A percentile compares a stretch with the other conserved stretches of the same genome.
Evolutionary conservation across 35 echinoderm and acorn worm genomes (phyloP).

Genomic region (Diadema setosum): DNA sequence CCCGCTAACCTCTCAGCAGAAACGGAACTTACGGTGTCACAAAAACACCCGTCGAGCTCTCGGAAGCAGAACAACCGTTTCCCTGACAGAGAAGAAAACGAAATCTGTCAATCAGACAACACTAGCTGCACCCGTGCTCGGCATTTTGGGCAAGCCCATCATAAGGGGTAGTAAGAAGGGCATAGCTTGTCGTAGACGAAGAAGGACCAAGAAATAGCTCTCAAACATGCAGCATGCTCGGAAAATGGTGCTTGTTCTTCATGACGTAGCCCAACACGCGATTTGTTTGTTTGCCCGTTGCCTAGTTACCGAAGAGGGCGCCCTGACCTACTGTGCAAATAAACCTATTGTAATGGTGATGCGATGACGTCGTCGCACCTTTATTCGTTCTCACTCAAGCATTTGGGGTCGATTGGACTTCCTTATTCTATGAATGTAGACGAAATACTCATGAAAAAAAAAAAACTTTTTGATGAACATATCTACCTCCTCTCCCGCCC

Average conservation of each 20-base stretch:
- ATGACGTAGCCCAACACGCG: not conserved
- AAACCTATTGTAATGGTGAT: constrained; percentile 29
- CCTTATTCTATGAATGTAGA: too few relatives aligned
- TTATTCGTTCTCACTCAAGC: constrained; percentile 21
- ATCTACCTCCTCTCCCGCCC: too few relatives aligned
- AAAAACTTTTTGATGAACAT: not conserved
- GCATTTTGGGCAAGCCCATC: not conserved
- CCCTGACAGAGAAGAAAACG: not conserved
- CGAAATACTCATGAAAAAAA: not conserved
- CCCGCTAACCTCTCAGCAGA: not conserved
- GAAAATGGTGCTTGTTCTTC: constrained; percentile 52
- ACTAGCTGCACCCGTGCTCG: not conserved
- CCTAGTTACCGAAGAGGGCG: not conserved
- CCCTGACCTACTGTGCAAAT: not conserved
- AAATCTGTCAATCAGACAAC: not conserved
- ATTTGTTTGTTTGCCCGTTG: not conserved
- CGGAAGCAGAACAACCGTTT: not conserved
- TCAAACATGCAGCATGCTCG: not conserved
- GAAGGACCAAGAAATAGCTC: not conserved
- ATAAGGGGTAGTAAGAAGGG: too few relatives aligned
- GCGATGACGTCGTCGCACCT: not conserved
- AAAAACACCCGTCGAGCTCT: not conserved
- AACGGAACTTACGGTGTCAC: not conserved
- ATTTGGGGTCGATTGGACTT: not conserved
- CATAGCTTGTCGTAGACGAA: too few relatives aligned